Evolutionary conservation across 2,888 invertebrate genomes (phyloP), one percentile per base, ranked within the genome.

Genomic region (Tillus elongatus): DNA sequence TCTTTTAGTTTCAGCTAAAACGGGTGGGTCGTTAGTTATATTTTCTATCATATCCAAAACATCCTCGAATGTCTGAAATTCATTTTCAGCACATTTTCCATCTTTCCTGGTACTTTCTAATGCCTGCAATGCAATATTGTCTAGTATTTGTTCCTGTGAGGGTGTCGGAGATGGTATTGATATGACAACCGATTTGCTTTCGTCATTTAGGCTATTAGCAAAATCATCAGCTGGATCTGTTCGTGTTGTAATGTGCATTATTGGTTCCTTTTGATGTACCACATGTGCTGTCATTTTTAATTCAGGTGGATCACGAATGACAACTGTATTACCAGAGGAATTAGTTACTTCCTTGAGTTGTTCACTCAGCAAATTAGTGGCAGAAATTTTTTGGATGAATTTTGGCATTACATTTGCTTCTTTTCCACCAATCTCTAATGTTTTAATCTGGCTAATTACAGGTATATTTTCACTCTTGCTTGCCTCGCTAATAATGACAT

Each of bases 21-120:
- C 51, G 3, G 58, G 55, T 15, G 57, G 54, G 39, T 60, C 57
- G 2, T 58, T 58, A 9, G 58, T 58, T 30, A 79, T 79, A 44
- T 79, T 79, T 48, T 80, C 79, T 29, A 80, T 66, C 70, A 81
- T 79, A 53, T 79, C 77, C 9, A 81, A 60, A 63, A 81, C 78
- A 51, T 81, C 80, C 50, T 80, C 79, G 33, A 79, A 75, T 0
- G 74, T 73, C 51, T 80, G 79, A 10, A 75, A 75, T 35, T 73
- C 74, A 46, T 72, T 71, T 4, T 58, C 49, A 13, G 56, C 55
- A 1, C 66, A 61, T 45, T 67, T 71, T n/a, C 69, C 70, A 51
- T 71, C 74, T 4, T 71, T 64, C 11, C 72, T 57, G 45, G 73
- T 68, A 43, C 60, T 59, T 45, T 66, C 69, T 40, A 75, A 67